phyloP scores from a whole-genome alignment of 2,888 invertebrate genomes.

The Nomada flava region DNA sequence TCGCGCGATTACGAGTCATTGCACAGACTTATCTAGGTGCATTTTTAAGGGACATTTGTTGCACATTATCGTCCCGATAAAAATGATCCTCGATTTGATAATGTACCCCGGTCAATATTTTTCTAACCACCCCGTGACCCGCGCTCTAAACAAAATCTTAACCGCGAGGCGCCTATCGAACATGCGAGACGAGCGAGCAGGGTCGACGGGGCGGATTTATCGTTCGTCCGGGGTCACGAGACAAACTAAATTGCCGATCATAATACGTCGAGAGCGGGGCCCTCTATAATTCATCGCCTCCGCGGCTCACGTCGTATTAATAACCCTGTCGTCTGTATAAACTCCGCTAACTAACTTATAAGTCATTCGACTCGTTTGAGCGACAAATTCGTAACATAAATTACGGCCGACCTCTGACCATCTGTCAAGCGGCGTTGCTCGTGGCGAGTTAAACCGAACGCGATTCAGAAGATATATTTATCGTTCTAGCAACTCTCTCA shows the following conservation, averaged over 20 bases:
- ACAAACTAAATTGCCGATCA: slow-evolving; percentile 61
- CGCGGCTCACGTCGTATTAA: slow-evolving; percentile 48
- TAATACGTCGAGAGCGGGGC: slow-evolving; percentile 35
- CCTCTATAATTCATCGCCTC: slow-evolving; percentile 49
- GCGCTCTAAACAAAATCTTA: not conserved
- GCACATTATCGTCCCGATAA: too few relatives aligned
- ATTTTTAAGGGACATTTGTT: too few relatives aligned
- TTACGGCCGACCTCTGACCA: slow-evolving; percentile 61
- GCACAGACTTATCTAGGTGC: not conserved
- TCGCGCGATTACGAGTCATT: not conserved
- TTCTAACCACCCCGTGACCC: not conserved
- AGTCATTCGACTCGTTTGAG: slow-evolving; percentile 54
- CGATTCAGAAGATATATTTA: slow-evolving; percentile 55
- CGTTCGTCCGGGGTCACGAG: slow-evolving; percentile 52
- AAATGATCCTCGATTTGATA: too few relatives aligned
- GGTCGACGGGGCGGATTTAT: slow-evolving; percentile 36
- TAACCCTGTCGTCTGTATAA: slow-evolving; percentile 52
- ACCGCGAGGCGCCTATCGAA: not conserved
- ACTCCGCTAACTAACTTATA: slow-evolving; percentile 62
- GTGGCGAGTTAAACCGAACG: slow-evolving; percentile 37
- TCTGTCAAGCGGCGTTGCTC: slow-evolving; percentile 28
- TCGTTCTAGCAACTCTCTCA: slow-evolving; percentile 25
- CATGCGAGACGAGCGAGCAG: slow-evolving; percentile 5
- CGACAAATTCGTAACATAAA: slow-evolving; percentile 64
- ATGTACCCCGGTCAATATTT: too few relatives aligned